phyloP scores from a whole-genome alignment of 2,113 vertebrate species.

The Osmerus eperlanus region DNA sequence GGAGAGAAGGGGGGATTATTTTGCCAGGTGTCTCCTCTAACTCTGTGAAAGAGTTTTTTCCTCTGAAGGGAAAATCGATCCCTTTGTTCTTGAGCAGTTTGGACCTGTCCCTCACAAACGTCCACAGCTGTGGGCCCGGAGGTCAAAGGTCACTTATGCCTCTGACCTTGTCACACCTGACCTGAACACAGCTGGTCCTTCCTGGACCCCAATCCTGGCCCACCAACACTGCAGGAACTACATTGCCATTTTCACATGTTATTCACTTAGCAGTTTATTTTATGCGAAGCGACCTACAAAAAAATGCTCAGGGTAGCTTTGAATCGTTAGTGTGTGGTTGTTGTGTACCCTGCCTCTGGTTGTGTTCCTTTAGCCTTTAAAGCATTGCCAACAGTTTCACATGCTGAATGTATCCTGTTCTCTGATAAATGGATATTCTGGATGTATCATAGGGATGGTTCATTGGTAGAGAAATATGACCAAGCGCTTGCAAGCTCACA shows the following conservation, averaged over 20 bases:
- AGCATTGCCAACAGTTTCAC: no score
- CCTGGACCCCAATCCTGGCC: neutral
- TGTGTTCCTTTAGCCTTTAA: no score
- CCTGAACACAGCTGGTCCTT: neutral
- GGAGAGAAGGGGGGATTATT: constrained; percentile 51
- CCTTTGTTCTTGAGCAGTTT: constrained; percentile 34
- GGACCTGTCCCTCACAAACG: constrained; percentile 44
- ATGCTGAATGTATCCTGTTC: no score
- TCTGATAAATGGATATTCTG: no score
- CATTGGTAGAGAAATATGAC: no score
- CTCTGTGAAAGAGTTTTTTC: constrained; percentile 43
- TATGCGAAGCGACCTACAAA: no score
- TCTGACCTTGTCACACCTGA: neutral
- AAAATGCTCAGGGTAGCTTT: no score
- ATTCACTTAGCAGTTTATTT: neutral
- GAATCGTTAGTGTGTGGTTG: no score
- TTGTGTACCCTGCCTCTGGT: no score
- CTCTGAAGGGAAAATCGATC: constrained; percentile 4
- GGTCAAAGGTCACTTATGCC: constrained; percentile 20
- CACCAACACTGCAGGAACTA: neutral
- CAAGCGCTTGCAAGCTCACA: no score
- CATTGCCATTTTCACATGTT: neutral
- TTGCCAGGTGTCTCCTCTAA: constrained; percentile 67
- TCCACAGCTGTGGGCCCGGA: constrained; percentile 35
- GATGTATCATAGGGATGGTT: no score